Evolutionary conservation across 2,797 vertebrate genomes (phyloP).

Genomic region (Gallinago stenura): DNA sequence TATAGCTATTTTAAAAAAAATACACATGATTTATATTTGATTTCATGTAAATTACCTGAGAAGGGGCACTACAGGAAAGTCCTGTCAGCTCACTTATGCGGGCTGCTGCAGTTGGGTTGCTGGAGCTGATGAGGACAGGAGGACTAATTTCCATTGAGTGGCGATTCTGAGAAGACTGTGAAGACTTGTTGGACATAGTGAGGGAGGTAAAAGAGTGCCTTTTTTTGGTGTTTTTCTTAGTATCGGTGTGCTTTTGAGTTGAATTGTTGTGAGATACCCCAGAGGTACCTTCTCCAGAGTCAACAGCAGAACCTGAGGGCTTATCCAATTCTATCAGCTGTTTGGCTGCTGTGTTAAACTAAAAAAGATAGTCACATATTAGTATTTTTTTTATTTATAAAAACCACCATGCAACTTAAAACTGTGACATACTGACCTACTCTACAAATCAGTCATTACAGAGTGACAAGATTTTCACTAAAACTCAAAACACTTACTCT

Average conservation of each 20-base stretch:
- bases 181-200: slow-evolving; percentile 96
- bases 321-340: slow-evolving; percentile 98
- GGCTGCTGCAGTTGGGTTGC: slow-evolving; percentile 95
- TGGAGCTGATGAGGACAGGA: slow-evolving; percentile 98
- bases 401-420: neutral
- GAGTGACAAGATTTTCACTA: neutral
- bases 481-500: neutral
- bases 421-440: neutral
- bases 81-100: slow-evolving; percentile 94
- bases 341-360: slow-evolving; percentile 96
- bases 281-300: slow-evolving; percentile 88
- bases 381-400: neutral
- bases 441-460: neutral
- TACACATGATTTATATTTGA: neutral
- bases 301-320: slow-evolving; percentile 82
- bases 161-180: slow-evolving; percentile 92
- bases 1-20: neutral
- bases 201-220: slow-evolving; percentile 98
- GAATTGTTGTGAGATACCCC: slow-evolving; percentile 85
- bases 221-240: slow-evolving; percentile 99
- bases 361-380: neutral
- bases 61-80: slow-evolving; percentile 96
- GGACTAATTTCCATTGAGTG: slow-evolving; percentile 99
- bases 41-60: slow-evolving; percentile 86
- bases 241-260: slow-evolving; percentile 86